Evolutionary conservation across 2,113 vertebrate genomes (phyloP).

Genomic region (Brienomyrus brachyistius): DNA sequence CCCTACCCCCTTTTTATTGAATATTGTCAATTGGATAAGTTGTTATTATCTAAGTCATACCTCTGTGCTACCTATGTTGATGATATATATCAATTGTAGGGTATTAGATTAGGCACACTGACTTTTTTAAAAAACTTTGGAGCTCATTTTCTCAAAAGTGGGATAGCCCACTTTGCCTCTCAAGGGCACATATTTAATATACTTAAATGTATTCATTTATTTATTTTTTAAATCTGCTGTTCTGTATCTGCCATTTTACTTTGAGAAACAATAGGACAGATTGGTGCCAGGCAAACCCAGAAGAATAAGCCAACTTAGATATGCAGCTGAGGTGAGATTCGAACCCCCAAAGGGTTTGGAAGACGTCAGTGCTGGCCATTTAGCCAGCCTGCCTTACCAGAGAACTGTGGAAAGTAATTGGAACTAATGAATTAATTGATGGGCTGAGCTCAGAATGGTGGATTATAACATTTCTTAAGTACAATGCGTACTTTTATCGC

Average conservation of each 20-base stretch:
- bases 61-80: no score
- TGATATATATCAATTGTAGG: no score
- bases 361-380: background rate
- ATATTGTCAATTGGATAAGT: no score
- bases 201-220: background rate
- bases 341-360: background rate
- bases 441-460: background rate
- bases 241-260: background rate
- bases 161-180: no score
- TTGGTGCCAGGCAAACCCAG: background rate
- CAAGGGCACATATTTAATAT: background rate
- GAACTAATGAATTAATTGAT: background rate
- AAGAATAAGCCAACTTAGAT: background rate
- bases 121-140: no score
- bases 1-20: no score
- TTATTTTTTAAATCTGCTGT: background rate
- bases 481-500: background rate
- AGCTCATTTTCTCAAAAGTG: no score
- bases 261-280: background rate
- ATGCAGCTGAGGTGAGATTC: background rate
- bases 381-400: background rate
- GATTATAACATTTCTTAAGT: background rate
- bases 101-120: no score
- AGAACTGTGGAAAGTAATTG: background rate
- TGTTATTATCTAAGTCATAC: no score